Conservation (phyloP, 2,797 vertebrate species). For the Phrynocephalus forsythii region DNA sequence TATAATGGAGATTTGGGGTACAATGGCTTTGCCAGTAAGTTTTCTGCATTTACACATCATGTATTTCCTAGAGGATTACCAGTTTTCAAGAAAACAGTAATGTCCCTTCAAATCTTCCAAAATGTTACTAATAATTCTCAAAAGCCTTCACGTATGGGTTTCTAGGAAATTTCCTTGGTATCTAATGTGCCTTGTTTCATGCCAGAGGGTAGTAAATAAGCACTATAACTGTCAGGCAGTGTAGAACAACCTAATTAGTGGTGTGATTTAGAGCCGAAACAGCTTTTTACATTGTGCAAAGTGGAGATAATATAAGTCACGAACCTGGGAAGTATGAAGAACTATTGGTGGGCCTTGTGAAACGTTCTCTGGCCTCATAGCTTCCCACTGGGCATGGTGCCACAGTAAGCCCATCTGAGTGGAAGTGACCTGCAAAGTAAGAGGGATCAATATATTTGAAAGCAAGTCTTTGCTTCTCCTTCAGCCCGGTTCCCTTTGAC, state of each 20-base stretch:
- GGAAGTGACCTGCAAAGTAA: constrained; percentile 81
- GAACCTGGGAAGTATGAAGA: constrained; percentile 83
- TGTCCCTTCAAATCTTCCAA: neutral
- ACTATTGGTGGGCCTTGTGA: constrained; percentile 76
- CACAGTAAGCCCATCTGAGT: constrained; percentile 70
- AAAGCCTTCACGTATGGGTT: neutral
- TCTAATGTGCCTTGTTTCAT: constrained; percentile 20
- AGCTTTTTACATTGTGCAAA: neutral
- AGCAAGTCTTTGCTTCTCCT: neutral
- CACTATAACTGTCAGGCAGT: neutral
- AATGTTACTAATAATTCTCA: constrained; percentile 5
- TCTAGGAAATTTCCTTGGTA: constrained; percentile 15
- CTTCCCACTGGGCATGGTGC: constrained; percentile 81
- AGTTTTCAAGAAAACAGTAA: constrained; percentile 13
- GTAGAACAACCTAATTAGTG: neutral
- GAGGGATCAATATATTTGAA: neutral
- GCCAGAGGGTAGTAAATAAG: constrained; percentile 3
- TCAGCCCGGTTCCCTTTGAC: neutral
- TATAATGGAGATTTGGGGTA: neutral
- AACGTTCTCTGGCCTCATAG: constrained; percentile 79
- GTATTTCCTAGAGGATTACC: neutral
- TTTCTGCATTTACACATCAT: neutral
- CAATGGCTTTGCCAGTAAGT: neutral
- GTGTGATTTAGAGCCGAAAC: constrained; percentile 14
- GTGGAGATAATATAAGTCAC: constrained; percentile 10